Evolutionary conservation across 2,888 invertebrate species (phyloP).

Genomic region (Lapara coniferarum): DNA sequence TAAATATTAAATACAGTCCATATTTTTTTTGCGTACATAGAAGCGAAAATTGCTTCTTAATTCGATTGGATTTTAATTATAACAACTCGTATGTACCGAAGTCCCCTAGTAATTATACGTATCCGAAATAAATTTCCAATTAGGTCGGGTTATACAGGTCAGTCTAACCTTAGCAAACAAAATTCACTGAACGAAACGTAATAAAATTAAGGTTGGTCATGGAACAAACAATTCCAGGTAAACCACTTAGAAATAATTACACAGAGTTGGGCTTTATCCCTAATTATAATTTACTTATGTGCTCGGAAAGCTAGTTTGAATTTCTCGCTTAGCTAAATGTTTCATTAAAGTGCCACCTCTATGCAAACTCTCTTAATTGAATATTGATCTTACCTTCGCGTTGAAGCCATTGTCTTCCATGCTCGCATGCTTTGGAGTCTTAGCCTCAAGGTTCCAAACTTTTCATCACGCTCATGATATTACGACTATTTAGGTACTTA

Average conservation of each 20-base stretch:
- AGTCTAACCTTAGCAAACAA: conserved; percentile 8
- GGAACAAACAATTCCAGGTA: conserved; percentile 3
- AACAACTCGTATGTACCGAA: neutral
- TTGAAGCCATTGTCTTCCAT: conserved; percentile 12
- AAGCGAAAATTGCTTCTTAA: neutral
- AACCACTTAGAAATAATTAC: conserved; percentile 8
- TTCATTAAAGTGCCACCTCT: conserved; percentile 8
- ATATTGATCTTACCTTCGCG: conserved; percentile 22
- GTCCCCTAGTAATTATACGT: conserved; percentile 1
- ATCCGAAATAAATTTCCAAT: conserved; percentile 16
- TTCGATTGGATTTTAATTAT: neutral
- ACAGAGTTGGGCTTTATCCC: neutral
- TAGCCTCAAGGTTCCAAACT: neutral
- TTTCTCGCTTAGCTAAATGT: conserved; percentile 12
- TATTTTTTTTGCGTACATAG: too few relatives aligned
- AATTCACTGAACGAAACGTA: conserved; percentile 17
- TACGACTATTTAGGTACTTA: neutral
- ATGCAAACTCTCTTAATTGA: conserved; percentile 20
- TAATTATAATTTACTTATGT: conserved; percentile 19
- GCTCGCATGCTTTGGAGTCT: conserved; percentile 8
- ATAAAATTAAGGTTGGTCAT: conserved; percentile 11
- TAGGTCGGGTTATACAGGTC: neutral
- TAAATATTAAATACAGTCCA: neutral
- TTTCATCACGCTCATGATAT: neutral
- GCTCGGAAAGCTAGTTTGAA: neutral